phyloP scores from a whole-genome alignment of 2,113 vertebrate genomes.

The Triplophysa tibetana region DNA sequence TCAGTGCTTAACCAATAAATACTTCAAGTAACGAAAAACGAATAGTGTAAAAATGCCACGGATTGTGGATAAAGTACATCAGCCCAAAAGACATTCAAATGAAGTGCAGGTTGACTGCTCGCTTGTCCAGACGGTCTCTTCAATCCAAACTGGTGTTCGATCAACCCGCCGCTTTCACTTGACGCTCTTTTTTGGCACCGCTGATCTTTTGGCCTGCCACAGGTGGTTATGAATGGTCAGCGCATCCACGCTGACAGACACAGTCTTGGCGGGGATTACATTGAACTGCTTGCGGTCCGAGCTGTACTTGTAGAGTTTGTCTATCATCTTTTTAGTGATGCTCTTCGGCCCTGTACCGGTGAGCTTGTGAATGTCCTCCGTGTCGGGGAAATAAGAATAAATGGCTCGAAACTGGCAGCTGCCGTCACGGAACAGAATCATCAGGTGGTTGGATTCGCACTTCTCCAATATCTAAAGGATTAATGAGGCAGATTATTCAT shows the following conservation, averaged over 20 bases:
- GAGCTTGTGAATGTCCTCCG: conserved; percentile 83
- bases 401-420: conserved; percentile 88
- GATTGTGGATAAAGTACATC: conserved; percentile 43
- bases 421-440: conserved; percentile 85
- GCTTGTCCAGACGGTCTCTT: conserved; percentile 39
- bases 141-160: not conserved
- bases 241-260: conserved; percentile 87
- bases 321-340: conserved; percentile 89
- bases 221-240: conserved; percentile 88
- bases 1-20: conserved; percentile 79
- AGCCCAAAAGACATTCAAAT: conserved; percentile 64
- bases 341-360: conserved; percentile 83
- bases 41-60: conserved; percentile 47
- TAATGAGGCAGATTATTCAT: not conserved
- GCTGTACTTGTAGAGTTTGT: conserved; percentile 89
- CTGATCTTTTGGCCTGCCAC: conserved; percentile 84
- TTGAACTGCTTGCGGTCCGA: conserved; percentile 89
- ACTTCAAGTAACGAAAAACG: conserved; percentile 75
- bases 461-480: conserved; percentile 81
- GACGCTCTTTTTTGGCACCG: conserved; percentile 84
- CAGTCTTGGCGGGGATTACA: conserved; percentile 87
- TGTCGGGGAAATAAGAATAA: conserved; percentile 84
- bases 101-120: conserved; percentile 32
- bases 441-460: conserved; percentile 86
- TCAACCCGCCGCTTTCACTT: conserved; percentile 59